Evolutionary conservation across 1,140 invertebrate species (phyloP).

Genomic region (Lepidostoma basale): DNA sequence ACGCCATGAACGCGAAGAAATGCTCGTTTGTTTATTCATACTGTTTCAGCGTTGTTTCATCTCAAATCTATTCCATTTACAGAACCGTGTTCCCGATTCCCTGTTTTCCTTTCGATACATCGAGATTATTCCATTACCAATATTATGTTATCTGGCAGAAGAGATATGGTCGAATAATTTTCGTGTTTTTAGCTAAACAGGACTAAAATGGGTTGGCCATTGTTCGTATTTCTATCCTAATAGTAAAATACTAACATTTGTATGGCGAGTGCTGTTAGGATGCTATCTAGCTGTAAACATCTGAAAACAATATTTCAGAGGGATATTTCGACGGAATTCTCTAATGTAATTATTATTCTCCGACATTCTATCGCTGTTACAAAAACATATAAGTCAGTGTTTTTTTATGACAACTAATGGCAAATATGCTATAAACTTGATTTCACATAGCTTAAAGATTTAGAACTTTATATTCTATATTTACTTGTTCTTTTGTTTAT

Average conservation of each 20-base stretch:
- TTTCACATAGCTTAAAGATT: no score
- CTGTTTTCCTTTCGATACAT: no score
- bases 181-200: neutral
- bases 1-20: no score
- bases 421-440: no score
- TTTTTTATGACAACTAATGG: no score
- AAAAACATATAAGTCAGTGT: no score
- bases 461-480: no score
- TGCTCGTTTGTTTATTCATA: no score
- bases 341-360: no score
- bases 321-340: neutral
- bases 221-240: neutral
- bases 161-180: neutral
- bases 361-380: no score
- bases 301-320: neutral
- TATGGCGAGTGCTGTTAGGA: neutral
- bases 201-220: neutral
- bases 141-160: neutral
- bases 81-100: no score
- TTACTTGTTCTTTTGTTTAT: no score
- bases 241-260: neutral
- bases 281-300: neutral
- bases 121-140: neutral
- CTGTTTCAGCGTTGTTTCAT: neutral
- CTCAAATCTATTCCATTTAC: neutral